These are phyloP conservation scores for Spea hammondii DNA, from an alignment of 2,797 vertebrate species.

Conservation along the genomic window DNA sequence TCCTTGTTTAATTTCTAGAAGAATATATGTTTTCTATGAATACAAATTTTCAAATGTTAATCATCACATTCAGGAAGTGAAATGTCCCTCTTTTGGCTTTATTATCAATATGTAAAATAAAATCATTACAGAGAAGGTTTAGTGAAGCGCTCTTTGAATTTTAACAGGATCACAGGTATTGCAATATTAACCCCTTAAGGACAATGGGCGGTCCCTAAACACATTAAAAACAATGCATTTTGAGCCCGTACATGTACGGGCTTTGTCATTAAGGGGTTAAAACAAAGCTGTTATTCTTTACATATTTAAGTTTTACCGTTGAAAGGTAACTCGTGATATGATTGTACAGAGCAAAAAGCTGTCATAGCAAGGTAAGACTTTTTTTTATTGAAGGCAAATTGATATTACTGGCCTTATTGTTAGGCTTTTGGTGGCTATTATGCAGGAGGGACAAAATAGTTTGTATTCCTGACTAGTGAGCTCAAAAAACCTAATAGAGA, in stretches of 20 bases:
- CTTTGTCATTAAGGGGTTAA: not conserved
- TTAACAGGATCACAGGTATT: conserved; percentile 65
- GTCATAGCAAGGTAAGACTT: not conserved
- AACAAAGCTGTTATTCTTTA: conserved; percentile 22
- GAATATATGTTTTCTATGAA: conserved; percentile 71
- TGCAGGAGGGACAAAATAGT: conserved; percentile 11
- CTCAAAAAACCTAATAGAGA: not conserved
- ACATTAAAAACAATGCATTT: no score
- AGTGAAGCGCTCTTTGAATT: conserved; percentile 61
- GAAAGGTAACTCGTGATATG: not conserved
- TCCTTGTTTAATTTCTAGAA: conserved; percentile 86
- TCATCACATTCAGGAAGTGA: conserved; percentile 66
- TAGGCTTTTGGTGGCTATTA: conserved; percentile 2
- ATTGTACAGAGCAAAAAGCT: conserved; percentile 18
- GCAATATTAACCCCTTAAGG: not conserved
- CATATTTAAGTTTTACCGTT: not conserved
- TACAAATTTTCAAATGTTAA: conserved; percentile 74
- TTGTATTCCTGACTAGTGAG: not conserved
- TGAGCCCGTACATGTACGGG: no score
- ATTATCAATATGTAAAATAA: conserved; percentile 73
- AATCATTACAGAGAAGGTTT: conserved; percentile 66
- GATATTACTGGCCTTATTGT: conserved; percentile 1
- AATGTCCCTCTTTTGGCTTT: conserved; percentile 70
- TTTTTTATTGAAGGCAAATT: conserved; percentile 14
- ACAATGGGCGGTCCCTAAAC: no score